Conservation (phyloP, 2,113 vertebrate species). For the Formicarius rufipectus region DNA sequence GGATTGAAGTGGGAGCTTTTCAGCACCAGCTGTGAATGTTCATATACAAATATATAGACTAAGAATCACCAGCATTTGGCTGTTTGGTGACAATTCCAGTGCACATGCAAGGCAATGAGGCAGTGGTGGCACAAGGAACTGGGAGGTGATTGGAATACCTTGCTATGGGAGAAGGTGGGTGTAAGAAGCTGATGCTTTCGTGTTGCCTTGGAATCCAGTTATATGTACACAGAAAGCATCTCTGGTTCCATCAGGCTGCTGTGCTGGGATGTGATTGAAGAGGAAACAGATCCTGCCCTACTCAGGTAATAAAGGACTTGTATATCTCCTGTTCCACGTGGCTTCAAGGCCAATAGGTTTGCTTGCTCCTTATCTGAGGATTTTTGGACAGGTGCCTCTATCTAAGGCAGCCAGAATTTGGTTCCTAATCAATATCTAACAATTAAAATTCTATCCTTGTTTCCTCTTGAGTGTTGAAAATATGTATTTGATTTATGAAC, state of each 20-base stretch:
- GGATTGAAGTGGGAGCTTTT: neutral
- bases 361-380: neutral
- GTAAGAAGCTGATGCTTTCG: neutral
- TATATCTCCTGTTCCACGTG: neutral
- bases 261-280: neutral
- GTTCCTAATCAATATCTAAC: neutral
- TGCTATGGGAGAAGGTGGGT: neutral
- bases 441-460: neutral
- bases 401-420: neutral
- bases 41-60: neutral
- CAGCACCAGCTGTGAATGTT: neutral
- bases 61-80: neutral
- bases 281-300: neutral
- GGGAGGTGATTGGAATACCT: neutral
- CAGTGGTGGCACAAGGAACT: neutral
- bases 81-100: neutral
- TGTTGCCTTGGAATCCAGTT: neutral
- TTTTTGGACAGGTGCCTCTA: neutral
- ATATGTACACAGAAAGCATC: neutral
- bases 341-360: neutral
- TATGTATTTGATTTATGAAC: neutral
- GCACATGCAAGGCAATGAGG: neutral
- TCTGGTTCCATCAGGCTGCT: neutral
- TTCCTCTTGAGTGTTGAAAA: neutral
- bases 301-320: neutral